phyloP scores from a whole-genome alignment of 2,888 invertebrate species.

The Hipparchia semele region DNA sequence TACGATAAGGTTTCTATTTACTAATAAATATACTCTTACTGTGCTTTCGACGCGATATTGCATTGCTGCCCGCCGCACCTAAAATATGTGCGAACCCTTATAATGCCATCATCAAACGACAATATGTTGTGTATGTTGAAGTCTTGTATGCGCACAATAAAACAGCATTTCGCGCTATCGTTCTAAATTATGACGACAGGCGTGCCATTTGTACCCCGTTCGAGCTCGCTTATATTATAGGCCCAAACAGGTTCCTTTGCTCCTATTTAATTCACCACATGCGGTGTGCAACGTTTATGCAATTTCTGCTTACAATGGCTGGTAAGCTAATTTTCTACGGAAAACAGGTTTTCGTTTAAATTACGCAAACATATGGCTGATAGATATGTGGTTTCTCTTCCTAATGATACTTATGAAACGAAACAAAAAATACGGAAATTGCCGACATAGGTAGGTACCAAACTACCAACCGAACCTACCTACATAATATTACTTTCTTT shows the following conservation, averaged over 20 bases:
- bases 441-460: neutral
- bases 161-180: constrained; percentile 71
- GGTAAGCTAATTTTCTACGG: constrained; percentile 56
- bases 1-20: too few relatives aligned
- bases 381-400: constrained; percentile 41
- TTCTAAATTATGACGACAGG: constrained; percentile 75
- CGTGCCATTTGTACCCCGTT: constrained; percentile 67
- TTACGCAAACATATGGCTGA: constrained; percentile 50
- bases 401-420: constrained; percentile 29
- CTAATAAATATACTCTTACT: too few relatives aligned
- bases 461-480: neutral
- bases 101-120: constrained; percentile 60
- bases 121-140: constrained; percentile 67
- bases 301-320: constrained; percentile 70
- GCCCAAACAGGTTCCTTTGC: constrained; percentile 73
- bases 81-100: constrained; percentile 46
- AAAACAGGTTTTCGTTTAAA: constrained; percentile 53
- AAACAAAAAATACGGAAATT: constrained; percentile 37
- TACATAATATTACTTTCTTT: constrained; percentile 17
- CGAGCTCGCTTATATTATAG: constrained; percentile 65
- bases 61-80: too few relatives aligned
- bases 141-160: constrained; percentile 67
- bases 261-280: constrained; percentile 76
- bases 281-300: constrained; percentile 72
- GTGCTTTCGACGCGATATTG: too few relatives aligned